Percentiles rank a stretch among this genome's conserved stretches.
These are phyloP conservation scores for Orientallactaga sibirica DNA, from an alignment of 2,797 vertebrate species.

Conservation along the genomic window DNA sequence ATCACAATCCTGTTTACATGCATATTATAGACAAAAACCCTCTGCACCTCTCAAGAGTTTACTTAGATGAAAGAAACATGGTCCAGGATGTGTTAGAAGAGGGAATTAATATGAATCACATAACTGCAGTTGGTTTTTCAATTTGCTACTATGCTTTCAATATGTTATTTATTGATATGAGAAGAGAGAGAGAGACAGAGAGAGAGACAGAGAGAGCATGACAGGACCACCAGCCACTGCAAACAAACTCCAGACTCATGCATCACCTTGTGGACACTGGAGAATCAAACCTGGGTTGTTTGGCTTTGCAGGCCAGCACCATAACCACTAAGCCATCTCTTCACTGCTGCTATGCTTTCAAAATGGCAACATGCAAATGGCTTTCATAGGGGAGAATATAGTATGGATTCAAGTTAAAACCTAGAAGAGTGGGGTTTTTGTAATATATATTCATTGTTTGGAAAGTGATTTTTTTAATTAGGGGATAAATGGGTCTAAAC, in stretches of 20 bases:
- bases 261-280: too few relatives aligned
- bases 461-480: constrained; percentile 13
- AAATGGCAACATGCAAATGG: background rate
- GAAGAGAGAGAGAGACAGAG: too few relatives aligned
- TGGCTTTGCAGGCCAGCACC: too few relatives aligned
- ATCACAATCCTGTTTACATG: background rate
- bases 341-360: background rate
- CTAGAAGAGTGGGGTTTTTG: background rate
- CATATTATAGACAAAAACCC: background rate
- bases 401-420: background rate
- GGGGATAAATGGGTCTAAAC: background rate
- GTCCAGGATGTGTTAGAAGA: background rate
- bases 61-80: background rate
- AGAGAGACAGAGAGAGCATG: too few relatives aligned
- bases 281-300: too few relatives aligned
- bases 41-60: background rate
- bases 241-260: too few relatives aligned
- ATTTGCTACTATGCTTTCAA: background rate
- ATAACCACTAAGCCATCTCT: too few relatives aligned
- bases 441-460: background rate
- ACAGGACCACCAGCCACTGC: too few relatives aligned
- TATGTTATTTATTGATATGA: too few relatives aligned
- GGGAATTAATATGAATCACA: background rate
- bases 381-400: background rate
- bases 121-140: background rate